These are phyloP conservation scores for Microtus ochrogaster DNA, from an alignment of 2,113 vertebrate species.

Conservation along the genomic window DNA sequence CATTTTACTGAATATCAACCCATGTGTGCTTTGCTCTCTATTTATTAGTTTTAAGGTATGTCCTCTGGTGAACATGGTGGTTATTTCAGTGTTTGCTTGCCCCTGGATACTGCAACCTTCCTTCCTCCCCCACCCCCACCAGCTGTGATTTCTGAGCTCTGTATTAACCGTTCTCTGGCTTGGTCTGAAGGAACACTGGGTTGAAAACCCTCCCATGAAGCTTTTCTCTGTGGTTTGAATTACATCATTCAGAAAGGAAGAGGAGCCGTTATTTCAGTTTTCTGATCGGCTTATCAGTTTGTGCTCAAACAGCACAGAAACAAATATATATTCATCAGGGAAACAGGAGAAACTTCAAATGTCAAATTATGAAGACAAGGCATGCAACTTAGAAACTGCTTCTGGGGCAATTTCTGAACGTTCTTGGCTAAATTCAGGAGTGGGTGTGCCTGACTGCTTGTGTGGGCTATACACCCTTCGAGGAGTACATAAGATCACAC, in stretches of 20 bases:
- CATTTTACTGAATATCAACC: neutral
- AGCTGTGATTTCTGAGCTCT: neutral
- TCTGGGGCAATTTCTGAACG: neutral
- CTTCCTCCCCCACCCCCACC: neutral
- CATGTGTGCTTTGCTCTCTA: neutral
- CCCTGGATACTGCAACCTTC: neutral
- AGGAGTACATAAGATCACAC: neutral
- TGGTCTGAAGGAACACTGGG: neutral
- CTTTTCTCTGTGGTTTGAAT: slow-evolving; percentile 8
- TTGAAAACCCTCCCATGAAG: neutral
- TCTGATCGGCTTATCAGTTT: neutral
- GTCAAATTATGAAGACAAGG: slow-evolving; percentile 11
- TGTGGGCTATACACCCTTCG: neutral
- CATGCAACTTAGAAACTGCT: neutral
- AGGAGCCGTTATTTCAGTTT: neutral
- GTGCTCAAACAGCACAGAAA: slow-evolving; percentile 40
- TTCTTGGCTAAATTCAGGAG: neutral
- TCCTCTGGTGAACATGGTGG: neutral
- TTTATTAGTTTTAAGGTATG: slow-evolving; percentile 27
- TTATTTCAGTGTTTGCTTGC: neutral
- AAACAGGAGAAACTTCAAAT: slow-evolving; percentile 13
- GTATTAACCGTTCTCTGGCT: neutral
- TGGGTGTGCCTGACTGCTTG: neutral
- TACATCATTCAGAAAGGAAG: slow-evolving; percentile 6
- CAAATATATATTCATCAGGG: neutral